Base-by-base conservation (phyloP, 2,888 invertebrate species). In the Eilema sororculum region DNA sequence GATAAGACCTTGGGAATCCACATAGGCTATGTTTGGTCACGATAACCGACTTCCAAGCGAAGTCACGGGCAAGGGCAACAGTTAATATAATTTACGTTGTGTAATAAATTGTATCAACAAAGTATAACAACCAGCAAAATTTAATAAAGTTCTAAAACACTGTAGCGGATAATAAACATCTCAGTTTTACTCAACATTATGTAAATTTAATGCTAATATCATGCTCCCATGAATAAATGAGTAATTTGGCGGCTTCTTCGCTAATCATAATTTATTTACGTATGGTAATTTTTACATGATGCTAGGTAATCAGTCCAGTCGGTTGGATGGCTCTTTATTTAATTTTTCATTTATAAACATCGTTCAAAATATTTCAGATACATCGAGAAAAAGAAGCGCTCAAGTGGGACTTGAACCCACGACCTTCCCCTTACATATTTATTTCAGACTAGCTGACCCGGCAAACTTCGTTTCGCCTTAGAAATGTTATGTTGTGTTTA, bases 181-280 rank as follows among this genome's bases (percentile, higher is more conserved):
- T 65, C 58, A 28, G 20, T 41, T 20, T 41, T 20, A 5, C 20
- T 16, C 52, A 22, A 64, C 41, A 69, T 46, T 64, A 64, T 64
- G 59, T 41, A 68, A 57, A 64, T 59, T 58, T 46, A 9, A 69
- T 69, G 64, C 25, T 68, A 59, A 69, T 46, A 3, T 59, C 20
- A 13, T 58, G 56, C 68, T 13, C 24, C 5, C 25, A 41, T 69
- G 64, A 69, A 69, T 69, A 59, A 59, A 28, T n/a, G n/a, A n/a
- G 22, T 64, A n/a, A 58, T 22, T 46, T 41, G 30, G 24, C 25
- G 41, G 46, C 58, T 59, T 69, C 52, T 25, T 63, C 52, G 64
- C 28, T 68, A 62, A 56, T 24, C 68, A 62, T 62, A 56, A 68
- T 67, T 67, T 58, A 9, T n/a, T 28, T 20, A 25, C n/a, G 25